Percentiles rank a stretch among this genome's conserved stretches.
Evolutionary conservation across 2,797 vertebrate genomes (phyloP).

Genomic region (Halcyon leucocephala): DNA sequence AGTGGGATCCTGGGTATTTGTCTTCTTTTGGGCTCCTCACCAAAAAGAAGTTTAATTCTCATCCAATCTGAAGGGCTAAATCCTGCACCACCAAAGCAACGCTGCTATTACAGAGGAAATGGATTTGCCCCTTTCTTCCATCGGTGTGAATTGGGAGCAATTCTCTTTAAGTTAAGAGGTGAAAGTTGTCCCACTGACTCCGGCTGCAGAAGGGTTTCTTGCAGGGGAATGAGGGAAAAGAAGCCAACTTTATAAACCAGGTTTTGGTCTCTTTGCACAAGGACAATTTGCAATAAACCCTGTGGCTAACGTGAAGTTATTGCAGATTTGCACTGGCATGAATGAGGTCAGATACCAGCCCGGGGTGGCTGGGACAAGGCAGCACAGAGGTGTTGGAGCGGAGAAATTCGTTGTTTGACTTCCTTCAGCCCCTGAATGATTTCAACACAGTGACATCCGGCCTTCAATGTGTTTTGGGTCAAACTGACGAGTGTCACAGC

Average conservation of each 20-base stretch:
- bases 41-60: not conserved
- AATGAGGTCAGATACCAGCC: conserved; percentile 69
- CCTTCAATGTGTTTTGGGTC: conserved; percentile 21
- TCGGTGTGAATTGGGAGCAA: not conserved
- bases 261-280: conserved; percentile 67
- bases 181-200: conserved; percentile 42
- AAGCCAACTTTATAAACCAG: conserved; percentile 40
- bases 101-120: not conserved
- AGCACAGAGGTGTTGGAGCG: not conserved
- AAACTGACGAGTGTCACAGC: not conserved
- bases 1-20: not conserved
- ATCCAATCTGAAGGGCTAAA: not conserved
- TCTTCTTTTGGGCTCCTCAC: not conserved
- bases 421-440: not conserved
- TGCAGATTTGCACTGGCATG: conserved; percentile 52
- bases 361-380: conserved; percentile 24
- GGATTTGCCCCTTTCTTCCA: not conserved
- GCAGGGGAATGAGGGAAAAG: conserved; percentile 42
- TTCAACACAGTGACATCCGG: rapidly evolving
- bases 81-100: not conserved
- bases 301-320: conserved; percentile 54
- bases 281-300: conserved; percentile 68
- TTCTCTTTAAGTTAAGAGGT: conserved; percentile 1
- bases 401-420: conserved; percentile 2
- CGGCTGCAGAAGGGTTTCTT: not conserved